A percentile compares a stretch with the other conserved stretches of the same genome.
phyloP scores from a whole-genome alignment of 2,113 vertebrate species.

The Channa argus region DNA sequence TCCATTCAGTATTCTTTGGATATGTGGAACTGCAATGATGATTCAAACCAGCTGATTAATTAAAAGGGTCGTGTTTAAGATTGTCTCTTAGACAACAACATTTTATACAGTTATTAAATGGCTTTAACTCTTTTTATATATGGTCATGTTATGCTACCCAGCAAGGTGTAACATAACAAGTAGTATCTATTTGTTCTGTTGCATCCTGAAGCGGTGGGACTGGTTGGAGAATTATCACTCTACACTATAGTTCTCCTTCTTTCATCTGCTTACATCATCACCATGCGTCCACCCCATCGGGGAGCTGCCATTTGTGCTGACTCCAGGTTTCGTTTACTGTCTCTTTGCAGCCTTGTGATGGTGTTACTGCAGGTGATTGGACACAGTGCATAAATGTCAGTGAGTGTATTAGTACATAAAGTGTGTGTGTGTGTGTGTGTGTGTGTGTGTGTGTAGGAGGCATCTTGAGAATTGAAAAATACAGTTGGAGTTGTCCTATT shows the following conservation, averaged over 20 bases:
- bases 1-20: neutral
- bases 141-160: neutral
- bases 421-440: slow-evolving; percentile 15
- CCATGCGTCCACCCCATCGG: neutral
- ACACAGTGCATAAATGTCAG: slow-evolving; percentile 47
- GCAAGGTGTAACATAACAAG: too few relatives aligned
- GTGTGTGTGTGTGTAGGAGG: slow-evolving; percentile 20
- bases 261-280: slow-evolving; percentile 13
- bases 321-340: slow-evolving; percentile 47
- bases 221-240: too few relatives aligned
- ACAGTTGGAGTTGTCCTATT: slow-evolving; percentile 19
- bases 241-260: neutral
- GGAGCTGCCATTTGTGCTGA: slow-evolving; percentile 44
- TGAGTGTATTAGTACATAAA: slow-evolving; percentile 7
- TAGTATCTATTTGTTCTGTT: too few relatives aligned
- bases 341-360: slow-evolving; percentile 23
- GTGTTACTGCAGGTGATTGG: slow-evolving; percentile 38
- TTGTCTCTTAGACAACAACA: too few relatives aligned
- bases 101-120: too few relatives aligned
- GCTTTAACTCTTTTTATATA: neutral
- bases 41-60: neutral
- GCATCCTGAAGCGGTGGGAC: too few relatives aligned
- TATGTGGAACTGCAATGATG: neutral
- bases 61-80: neutral
- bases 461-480: slow-evolving; percentile 15